phyloP scores from a whole-genome alignment of 2,797 vertebrate species.

The Sebastes diploproa region DNA sequence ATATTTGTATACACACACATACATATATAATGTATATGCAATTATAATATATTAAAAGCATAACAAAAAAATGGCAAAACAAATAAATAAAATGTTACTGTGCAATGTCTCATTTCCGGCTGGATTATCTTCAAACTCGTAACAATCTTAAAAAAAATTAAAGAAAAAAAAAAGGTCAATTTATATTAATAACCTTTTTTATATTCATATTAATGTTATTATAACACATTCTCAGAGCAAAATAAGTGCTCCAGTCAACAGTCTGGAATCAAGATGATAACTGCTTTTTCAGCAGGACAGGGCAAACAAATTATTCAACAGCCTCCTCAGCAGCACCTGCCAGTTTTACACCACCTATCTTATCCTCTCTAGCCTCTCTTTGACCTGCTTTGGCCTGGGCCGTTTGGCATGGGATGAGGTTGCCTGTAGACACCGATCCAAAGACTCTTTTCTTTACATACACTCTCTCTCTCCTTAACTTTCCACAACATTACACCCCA shows the following conservation, averaged over 20 bases:
- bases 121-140: conserved; percentile 78
- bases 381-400: conserved; percentile 59
- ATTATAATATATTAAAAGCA: conserved; percentile 81
- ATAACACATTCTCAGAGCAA: conserved; percentile 83
- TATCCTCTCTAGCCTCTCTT: conserved; percentile 43
- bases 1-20: conserved; percentile 66
- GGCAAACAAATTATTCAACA: conserved; percentile 44
- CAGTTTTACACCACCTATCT: conserved; percentile 57
- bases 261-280: conserved; percentile 79
- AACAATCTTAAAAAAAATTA: conserved; percentile 72
- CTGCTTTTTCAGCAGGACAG: conserved; percentile 75
- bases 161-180: conserved; percentile 42
- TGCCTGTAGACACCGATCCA: conserved; percentile 67
- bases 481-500: conserved; percentile 52
- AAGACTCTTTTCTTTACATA: conserved; percentile 50
- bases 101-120: conserved; percentile 79
- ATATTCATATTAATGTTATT: conserved; percentile 77
- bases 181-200: conserved; percentile 71
- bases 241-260: conserved; percentile 77
- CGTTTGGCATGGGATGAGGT: conserved; percentile 63
- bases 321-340: conserved; percentile 42
- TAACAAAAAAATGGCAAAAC: conserved; percentile 79
- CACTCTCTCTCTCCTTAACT: conserved; percentile 31
- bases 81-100: conserved; percentile 85
- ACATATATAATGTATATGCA: conserved; percentile 73